Base-by-base conservation (phyloP, 2,797 vertebrate species). In the Merluccius polli region DNA sequence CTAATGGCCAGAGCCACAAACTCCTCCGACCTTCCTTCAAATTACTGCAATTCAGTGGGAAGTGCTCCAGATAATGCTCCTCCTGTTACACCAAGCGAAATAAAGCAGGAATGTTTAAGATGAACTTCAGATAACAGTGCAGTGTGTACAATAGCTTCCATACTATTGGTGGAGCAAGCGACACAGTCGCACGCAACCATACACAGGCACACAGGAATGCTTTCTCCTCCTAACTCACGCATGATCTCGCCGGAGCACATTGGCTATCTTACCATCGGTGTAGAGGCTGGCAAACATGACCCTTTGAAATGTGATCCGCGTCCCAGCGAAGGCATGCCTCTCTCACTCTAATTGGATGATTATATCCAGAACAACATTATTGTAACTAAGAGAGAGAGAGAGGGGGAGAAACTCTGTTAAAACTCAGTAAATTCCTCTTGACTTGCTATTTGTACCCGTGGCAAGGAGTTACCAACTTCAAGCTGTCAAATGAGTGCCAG, bases 321-420 rank as follows among this genome's bases (percentile, higher is more conserved):
- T 92, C 88, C 90, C 85, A 80, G 90, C 86, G 85, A 92, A 91
- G 92, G 90, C 90, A 92, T 90, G 90, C 93, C 93, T 87, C 87
- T 70, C 89, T 90, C 81, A 79, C 83, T 87, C 90, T 88, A 94
- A 93, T 90, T 90, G 91, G 91, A 93, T 94, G 93, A 95, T 95
- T 95, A 92, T 91, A 93, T 92, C 94, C 93, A 95, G 94, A 95
- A 92, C 93, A 94, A 93, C 93, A 93, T 95, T 94, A 94, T 94
- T 95, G 92, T 93, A 93, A 88, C 92, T 91, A 82, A 71, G 77
- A 88, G 84, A 76, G 59, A 84, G 83, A 68, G 65, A 59, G 48
- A 59, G 82, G 74, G 32, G 68, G 80, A 80, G 82, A 87, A 87
- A 90, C 89, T 84, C 84, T 88, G 91, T 89, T 90, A 89, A 88